These are phyloP conservation scores for Drosophila greeni DNA, from an alignment of 2,888 invertebrate species.

Conservation along the genomic window DNA sequence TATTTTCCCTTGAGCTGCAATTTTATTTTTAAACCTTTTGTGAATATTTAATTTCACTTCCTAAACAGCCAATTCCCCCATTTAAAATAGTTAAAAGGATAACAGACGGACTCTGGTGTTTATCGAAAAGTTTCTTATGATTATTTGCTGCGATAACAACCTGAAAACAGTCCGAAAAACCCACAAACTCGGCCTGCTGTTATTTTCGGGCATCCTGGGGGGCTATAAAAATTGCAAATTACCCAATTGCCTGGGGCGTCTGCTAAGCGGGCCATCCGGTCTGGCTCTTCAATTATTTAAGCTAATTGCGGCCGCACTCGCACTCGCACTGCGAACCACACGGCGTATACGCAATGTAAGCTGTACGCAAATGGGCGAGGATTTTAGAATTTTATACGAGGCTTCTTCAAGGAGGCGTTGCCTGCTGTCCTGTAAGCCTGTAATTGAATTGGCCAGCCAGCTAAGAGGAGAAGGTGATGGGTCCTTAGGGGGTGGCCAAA, in stretches of 20 bases:
- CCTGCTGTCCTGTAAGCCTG: slow-evolving; percentile 15
- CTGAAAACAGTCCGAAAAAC: neutral
- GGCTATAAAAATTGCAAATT: slow-evolving; percentile 44
- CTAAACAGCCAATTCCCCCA: neutral
- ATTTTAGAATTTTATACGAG: slow-evolving; percentile 40
- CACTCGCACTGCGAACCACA: slow-evolving; percentile 27
- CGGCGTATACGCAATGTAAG: slow-evolving; percentile 57
- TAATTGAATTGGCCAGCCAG: slow-evolving; percentile 44
- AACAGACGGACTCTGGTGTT: neutral
- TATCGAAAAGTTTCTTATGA: slow-evolving; percentile 7
- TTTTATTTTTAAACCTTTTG: neutral
- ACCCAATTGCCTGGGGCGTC: slow-evolving; percentile 38
- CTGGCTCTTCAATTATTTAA: slow-evolving; percentile 47
- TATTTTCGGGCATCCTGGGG: slow-evolving; percentile 16
- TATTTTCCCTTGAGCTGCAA: neutral
- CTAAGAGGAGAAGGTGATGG: slow-evolving; percentile 22
- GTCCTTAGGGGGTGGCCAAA: slow-evolving; percentile 8
- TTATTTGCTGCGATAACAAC: slow-evolving; percentile 14
- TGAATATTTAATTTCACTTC: neutral
- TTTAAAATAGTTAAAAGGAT: neutral
- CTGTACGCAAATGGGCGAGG: slow-evolving; percentile 20
- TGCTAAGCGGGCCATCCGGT: slow-evolving; percentile 39
- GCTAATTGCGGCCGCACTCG: slow-evolving; percentile 50
- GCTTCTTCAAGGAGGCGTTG: slow-evolving; percentile 14
- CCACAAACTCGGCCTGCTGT: slow-evolving; percentile 9